Evolutionary conservation across 2,113 vertebrate species (phyloP), one percentile per base, ranked within the genome.

Genomic region (Eudorcas thomsonii): DNA sequence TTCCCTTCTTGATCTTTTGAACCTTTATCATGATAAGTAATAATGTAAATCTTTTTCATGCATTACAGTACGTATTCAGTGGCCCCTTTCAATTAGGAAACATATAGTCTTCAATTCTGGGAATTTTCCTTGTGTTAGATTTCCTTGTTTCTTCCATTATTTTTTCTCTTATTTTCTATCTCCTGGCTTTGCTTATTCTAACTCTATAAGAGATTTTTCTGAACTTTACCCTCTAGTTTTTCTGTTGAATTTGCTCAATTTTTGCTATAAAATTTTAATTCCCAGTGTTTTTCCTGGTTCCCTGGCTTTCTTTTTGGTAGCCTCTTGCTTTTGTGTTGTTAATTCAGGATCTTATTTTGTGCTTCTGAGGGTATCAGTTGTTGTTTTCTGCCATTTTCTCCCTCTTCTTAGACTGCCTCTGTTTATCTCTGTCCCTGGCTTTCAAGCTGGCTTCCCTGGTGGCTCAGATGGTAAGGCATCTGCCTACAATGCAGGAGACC

Each of bases 371-470:
- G 28, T 55, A 23, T 25, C 59, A 43, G 1, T 30, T 67, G 25
- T 57, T 33, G 77, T 78, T 85, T 83, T 88, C 64, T 95, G 39
- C 50, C 25, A 30, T 45, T 93, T 83, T 28, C 62, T 89, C 57
- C 43, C 30, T 33, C 33, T 36, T 78, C 26, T 39, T 93, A 54
- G 43, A 45, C 80, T 71, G 5, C 78, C 16, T 48, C 39, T 60
- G 28, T 78, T 80, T 91, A 52, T 92, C 85, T 95, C 80, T 14
- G 17, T 48, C 52, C 90, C 50, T 95, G n/a, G 23, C 45, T 95
- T 85, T 83, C 57, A 59, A 67, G 71, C 13, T 45, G 80, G 9
- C 62, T 67, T n/a, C 5, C 36, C 36, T 12, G 67, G n/a, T 23
- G 10, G 19, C 67, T 74, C 67, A 74, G 36, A 39, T 0, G 1